These are phyloP conservation scores for Cryptocheilus praepositus DNA, from an alignment of 2,888 invertebrate genomes.

Conservation along the genomic window DNA sequence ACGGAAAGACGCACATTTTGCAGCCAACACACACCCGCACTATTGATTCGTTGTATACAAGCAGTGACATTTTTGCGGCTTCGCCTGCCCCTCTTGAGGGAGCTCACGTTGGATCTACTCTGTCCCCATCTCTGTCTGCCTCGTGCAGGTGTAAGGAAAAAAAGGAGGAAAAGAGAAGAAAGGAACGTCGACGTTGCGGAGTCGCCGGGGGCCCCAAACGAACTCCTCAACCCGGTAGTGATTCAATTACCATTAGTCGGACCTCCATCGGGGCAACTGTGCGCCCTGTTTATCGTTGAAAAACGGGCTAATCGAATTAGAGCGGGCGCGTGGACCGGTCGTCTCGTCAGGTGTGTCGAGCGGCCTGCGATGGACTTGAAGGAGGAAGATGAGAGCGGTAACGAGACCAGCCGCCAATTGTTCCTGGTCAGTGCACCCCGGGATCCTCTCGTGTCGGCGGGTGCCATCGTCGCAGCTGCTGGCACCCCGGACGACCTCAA, in stretches of 20 bases:
- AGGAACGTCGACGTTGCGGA: conserved; percentile 55
- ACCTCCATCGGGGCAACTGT: conserved; percentile 33
- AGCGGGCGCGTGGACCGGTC: conserved; percentile 6
- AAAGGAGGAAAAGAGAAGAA: conserved; percentile 57
- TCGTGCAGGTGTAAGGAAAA: conserved; percentile 65
- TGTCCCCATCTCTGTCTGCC: conserved; percentile 63
- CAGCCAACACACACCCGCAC: conserved; percentile 39
- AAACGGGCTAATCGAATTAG: not conserved
- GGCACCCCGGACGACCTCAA: conserved; percentile 64
- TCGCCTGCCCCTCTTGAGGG: conserved; percentile 67
- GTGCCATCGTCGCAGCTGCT: conserved; percentile 64
- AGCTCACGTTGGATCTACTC: conserved; percentile 63
- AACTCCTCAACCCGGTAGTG: conserved; percentile 55
- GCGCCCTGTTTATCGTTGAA: conserved; percentile 6
- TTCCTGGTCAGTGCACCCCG: conserved; percentile 70
- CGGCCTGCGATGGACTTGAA: conserved; percentile 66
- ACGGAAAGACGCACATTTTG: conserved; percentile 40
- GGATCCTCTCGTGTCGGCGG: conserved; percentile 70
- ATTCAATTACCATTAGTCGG: conserved; percentile 59
- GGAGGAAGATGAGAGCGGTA: conserved; percentile 66
- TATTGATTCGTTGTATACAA: conserved; percentile 70
- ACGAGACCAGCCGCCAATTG: conserved; percentile 63
- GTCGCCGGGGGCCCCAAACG: conserved; percentile 52
- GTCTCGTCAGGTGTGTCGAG: not conserved
- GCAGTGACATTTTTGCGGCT: conserved; percentile 69